Percentiles rank a stretch among this genome's conserved stretches.
These are phyloP conservation scores for Arion vulgaris DNA, from an alignment of 1,140 invertebrate genomes.

Conservation along the genomic window DNA sequence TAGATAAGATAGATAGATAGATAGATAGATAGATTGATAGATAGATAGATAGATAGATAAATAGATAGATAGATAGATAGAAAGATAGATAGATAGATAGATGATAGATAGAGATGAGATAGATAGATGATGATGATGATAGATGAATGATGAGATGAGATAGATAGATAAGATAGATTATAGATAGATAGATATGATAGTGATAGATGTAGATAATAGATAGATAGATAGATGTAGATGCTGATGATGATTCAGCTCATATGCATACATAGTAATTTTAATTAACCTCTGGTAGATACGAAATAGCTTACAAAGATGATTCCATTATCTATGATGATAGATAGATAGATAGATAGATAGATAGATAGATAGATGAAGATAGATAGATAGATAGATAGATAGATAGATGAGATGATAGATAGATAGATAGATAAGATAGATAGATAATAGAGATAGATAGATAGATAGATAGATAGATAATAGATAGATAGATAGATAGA, in stretches of 20 bases:
- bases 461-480: constrained; percentile 18
- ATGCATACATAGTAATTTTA: no score
- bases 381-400: constrained; percentile 24
- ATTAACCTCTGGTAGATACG: no score
- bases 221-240: no score
- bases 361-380: constrained; percentile 20
- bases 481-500: constrained; percentile 18
- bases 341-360: constrained; percentile 16
- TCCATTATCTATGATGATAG: no score
- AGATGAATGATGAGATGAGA: constrained; percentile 18
- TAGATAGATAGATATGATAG: constrained; percentile 19
- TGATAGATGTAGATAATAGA: no score
- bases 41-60: not conserved
- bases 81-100: not conserved
- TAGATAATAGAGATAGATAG: constrained; percentile 11
- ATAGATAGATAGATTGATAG: not conserved
- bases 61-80: not conserved
- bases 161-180: not conserved
- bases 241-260: no score
- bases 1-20: not conserved
- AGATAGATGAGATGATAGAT: constrained; percentile 11
- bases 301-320: no score
- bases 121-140: constrained; percentile 7
- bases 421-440: constrained; percentile 18
- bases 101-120: constrained; percentile 20